A percentile compares a stretch with the other conserved stretches of the same genome.
These are phyloP conservation scores for Euleptes europaea DNA, from an alignment of 2,113 vertebrate species.

Conservation along the genomic window DNA sequence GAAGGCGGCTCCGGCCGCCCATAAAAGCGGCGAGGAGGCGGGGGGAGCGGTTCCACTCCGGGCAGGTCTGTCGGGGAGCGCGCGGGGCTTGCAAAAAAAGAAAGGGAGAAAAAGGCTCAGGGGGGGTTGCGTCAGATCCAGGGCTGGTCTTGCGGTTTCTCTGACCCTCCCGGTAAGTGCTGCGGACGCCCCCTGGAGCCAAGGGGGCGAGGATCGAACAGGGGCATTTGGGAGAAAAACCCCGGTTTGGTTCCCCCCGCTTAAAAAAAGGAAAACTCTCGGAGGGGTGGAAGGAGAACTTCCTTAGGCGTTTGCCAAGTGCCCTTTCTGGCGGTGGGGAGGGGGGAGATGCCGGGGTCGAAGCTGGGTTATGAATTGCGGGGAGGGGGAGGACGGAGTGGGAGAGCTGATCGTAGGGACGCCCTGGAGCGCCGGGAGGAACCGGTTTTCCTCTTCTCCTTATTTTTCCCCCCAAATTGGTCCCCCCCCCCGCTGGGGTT, in stretches of 20 bases:
- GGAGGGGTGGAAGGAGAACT: neutral
- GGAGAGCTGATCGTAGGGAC: neutral
- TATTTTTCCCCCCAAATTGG: too few species aligned
- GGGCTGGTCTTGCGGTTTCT: neutral
- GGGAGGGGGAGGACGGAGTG: neutral
- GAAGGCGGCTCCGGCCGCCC: conserved; percentile 47
- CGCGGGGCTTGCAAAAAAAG: too few species aligned
- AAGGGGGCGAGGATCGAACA: neutral
- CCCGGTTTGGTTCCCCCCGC: fast-evolving
- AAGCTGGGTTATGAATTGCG: neutral
- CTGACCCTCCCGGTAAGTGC: conserved; percentile 60
- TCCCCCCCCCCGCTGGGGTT: too few species aligned
- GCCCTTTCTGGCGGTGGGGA: neutral
- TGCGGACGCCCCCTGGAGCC: neutral
- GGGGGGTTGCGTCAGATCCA: fast-evolving
- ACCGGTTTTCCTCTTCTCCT: too few species aligned
- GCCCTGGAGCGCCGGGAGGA: too few species aligned
- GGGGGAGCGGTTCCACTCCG: fast-evolving
- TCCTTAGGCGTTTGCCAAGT: neutral
- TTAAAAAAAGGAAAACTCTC: fast-evolving
- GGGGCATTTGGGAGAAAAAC: neutral
- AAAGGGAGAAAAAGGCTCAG: fast-evolving
- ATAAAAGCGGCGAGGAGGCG: conserved; percentile 74
- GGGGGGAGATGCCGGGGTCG: neutral
- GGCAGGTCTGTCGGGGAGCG: neutral